Base-by-base conservation (phyloP, 2,888 invertebrate species). In the Lissonota sp. region DNA sequence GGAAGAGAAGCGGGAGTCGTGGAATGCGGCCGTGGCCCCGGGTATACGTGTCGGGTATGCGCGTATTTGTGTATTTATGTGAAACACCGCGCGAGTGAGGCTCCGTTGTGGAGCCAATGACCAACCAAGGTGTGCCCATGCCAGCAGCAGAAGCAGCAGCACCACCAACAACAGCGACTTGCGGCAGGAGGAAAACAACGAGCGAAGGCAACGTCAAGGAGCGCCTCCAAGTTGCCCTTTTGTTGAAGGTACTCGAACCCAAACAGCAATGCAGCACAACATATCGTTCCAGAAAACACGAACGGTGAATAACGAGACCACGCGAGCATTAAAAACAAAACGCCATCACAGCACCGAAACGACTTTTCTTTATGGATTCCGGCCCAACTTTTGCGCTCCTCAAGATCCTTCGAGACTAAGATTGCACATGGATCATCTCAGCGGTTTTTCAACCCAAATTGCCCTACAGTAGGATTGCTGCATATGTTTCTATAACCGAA, bases 1-100 rank as follows among this genome's bases (percentile, higher is more conserved):
- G 60, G 79, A 67, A 79, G 79, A 63, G 71, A 57, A 85, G 86
- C 85, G 85, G 87, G 88, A 89, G 88, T 88, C 87, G 86, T 89
- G 92, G 92, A 91, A 91, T 91, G 91, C 91, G 90, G 91, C 90
- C 91, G 89, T 89, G 89, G 89, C 87, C 89, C 89, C 87, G 87
- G 26, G 87, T 88, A 87, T 87, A 88, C 87, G 88, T 87, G 87
- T 86, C 86, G 85, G 84, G 87, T 87, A 88, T 86, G 89, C 84
- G 83, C 87, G 90, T 91, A 90, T 90, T 89, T 91, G 90, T 90
- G 91, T 91, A 90, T 92, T 91, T 91, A 91, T 91, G 89, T 90
- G 91, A 89, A 90, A 92, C 90, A 89, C 88, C 87, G 86, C 72
- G 76, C 76, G 76, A 62, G 75, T 63, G 74, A 72, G 83, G 76